Evolutionary conservation across 2,797 vertebrate species (phyloP), one percentile per base, ranked within the genome.

Genomic region (Falco berigora): DNA sequence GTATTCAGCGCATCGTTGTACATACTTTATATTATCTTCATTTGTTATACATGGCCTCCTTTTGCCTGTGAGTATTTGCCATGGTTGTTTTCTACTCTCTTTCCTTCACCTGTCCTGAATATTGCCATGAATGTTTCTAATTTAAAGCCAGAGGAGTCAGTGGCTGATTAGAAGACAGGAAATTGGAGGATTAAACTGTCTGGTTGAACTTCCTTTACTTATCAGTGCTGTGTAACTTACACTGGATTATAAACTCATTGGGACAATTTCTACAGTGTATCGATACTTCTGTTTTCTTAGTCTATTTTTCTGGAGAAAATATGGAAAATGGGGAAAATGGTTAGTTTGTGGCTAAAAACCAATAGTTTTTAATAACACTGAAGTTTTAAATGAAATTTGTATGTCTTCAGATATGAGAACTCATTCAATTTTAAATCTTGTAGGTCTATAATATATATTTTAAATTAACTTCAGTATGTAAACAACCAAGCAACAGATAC

Each of bases 181-280:
- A 99, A 99, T 99, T 99, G 98, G 98, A 98, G 98, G 99, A 99
- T 99, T 99, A 99, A 98, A 98, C 98, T 98, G 99, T 99, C 99
- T 99, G 98, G 98, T 98, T 98, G 98, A 99, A 99, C 99, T 99
- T 99, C 99, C 99, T 99, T 98, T 98, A 98, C 98, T 98, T 97
- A 98, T 96, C 98, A 98, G 97, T 98, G 92, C 97, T 95, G 91
- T 75, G 97, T 97, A 98, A 98, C 97, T 97, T 97, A 97, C 97
- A 97, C 96, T 93, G 97, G 97, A 98, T 98, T 97, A 98, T 95
- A 97, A 97, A 98, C 90, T 97, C 97, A 94, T 95, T 94, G 94
- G 97, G 93, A 98, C 95, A 90, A 84, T 96, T 96, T 97, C 95
- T 96, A 96, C 94, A 97, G 78, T 30, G 50, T 95, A 94, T 96